Evolutionary conservation across 2,888 invertebrate species (phyloP).

Genomic region (Anaspis maculata): DNA sequence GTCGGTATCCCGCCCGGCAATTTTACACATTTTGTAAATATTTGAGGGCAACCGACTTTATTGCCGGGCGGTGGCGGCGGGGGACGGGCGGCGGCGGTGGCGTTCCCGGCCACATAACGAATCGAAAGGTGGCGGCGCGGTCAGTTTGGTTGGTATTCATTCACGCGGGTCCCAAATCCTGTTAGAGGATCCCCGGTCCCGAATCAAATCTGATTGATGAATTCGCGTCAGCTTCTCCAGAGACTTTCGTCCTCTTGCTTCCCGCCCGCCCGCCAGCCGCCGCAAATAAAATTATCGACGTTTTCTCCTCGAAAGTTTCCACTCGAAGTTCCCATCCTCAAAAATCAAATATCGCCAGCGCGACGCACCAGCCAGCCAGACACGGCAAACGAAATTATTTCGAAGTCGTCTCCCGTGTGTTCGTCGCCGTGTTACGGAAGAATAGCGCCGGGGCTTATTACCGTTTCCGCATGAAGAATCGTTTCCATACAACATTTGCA

Average conservation of each 20-base stretch:
- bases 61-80: background rate
- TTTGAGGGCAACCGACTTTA: too few relatives aligned
- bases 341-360: conserved; percentile 13
- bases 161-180: conserved; percentile 14
- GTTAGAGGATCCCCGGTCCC: conserved; percentile 11
- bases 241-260: conserved; percentile 4
- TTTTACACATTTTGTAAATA: too few relatives aligned
- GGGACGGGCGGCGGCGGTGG: background rate
- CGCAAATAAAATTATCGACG: conserved; percentile 13
- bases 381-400: conserved; percentile 11
- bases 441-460: too few relatives aligned
- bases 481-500: too few relatives aligned
- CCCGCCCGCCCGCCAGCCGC: background rate
- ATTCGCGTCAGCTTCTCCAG: conserved; percentile 12
- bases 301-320: conserved; percentile 10
- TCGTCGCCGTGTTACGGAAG: too few relatives aligned
- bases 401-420: too few relatives aligned
- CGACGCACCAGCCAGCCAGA: too few relatives aligned
- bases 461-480: too few relatives aligned
- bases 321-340: conserved; percentile 7
- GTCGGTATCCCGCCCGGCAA: too few relatives aligned
- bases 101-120: too few relatives aligned
- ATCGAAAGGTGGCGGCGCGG: conserved; percentile 11
- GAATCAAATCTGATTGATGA: conserved; percentile 17
- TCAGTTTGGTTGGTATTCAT: conserved; percentile 15